Percentiles rank a stretch among this genome's conserved stretches.
Evolutionary conservation across 2,888 invertebrate species (phyloP).

Genomic region (Oxycera nigricornis): DNA sequence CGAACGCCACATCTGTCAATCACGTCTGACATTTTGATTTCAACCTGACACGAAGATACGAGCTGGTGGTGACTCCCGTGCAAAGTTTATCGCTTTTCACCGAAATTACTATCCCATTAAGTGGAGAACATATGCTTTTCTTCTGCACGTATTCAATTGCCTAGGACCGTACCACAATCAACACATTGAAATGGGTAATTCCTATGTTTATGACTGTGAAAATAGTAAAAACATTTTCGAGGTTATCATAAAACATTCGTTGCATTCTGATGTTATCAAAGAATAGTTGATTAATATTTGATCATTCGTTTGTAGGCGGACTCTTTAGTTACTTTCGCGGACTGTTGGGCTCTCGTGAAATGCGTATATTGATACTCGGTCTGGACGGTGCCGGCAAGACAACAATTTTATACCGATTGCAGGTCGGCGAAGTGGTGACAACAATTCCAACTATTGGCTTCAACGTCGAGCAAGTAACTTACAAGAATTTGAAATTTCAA

Average conservation of each 20-base stretch:
- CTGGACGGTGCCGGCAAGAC: conserved; percentile 99
- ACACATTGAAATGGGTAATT: conserved; percentile 32
- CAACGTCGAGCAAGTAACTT: conserved; percentile 99
- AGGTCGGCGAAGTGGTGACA: conserved; percentile 98
- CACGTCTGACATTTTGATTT: conserved; percentile 19
- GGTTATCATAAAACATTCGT: conserved; percentile 9
- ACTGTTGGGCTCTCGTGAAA: conserved; percentile 94
- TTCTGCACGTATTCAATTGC: background rate
- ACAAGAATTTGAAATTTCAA: conserved; percentile 99
- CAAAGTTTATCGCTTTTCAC: too few species aligned
- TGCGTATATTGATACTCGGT: conserved; percentile 97
- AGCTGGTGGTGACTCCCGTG: background rate
- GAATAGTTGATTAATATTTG: background rate
- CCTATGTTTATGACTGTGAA: background rate
- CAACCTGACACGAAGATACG: conserved; percentile 3
- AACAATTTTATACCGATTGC: conserved; percentile 95
- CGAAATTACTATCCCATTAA: background rate
- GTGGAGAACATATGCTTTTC: conserved; percentile 13
- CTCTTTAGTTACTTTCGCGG: conserved; percentile 96
- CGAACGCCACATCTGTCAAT: conserved; percentile 18
- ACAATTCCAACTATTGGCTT: conserved; percentile 98
- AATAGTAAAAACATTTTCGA: conserved; percentile 29
- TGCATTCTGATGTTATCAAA: background rate
- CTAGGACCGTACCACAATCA: background rate
- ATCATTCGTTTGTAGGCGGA: conserved; percentile 72